Evolutionary conservation across 1,140 invertebrate species (phyloP), one percentile per base, ranked within the genome.

Genomic region (Stegodyphus dumicola): DNA sequence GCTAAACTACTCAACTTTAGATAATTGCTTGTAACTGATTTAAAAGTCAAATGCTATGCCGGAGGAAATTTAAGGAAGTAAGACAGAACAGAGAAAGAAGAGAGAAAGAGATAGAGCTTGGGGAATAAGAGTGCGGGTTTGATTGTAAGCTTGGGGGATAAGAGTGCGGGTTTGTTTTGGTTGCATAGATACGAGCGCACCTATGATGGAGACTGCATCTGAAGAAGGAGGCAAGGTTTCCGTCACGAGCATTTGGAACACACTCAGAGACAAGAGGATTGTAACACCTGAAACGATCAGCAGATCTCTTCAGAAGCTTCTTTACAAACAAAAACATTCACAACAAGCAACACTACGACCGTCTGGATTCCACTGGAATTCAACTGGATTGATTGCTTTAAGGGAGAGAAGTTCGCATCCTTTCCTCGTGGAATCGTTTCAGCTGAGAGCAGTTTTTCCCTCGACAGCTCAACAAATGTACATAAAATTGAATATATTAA

Each of bases 181-280:
- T 77, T 81, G 69, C 64, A 60, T 71, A 77, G 86, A 86, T 75
- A 80, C 79, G 85, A 86, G 89, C 92, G 90, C 94, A 98, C 97
- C 97, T 96, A 99, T 96, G 90, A 99, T 93, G 90, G 97, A 97
- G 91, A 99, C 95, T 90, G 97, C 96, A 91, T 99, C 97, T 91
- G 96, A 98, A 91, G 97, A 97, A 93, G 97, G 96, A 91, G 97
- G 98, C 92, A 98, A 97, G 91, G 97, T 94, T 94, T 97, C 94
- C 92, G 95, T 96, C 92, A 99, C 95, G 94, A 99, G 95, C 92
- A 99, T 93, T 92, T 98, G 98, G 94, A 99, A 99, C 92, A 99
- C 97, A 93, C 97, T 99, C 93, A 99, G 95, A 90, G 98, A 99
- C 92, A 99, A 96, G 92, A 99, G 95, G 93, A 99, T 99, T 92